Evolutionary conservation across 2,113 vertebrate species (phyloP).

Genomic region (Stigmatopora argus): DNA sequence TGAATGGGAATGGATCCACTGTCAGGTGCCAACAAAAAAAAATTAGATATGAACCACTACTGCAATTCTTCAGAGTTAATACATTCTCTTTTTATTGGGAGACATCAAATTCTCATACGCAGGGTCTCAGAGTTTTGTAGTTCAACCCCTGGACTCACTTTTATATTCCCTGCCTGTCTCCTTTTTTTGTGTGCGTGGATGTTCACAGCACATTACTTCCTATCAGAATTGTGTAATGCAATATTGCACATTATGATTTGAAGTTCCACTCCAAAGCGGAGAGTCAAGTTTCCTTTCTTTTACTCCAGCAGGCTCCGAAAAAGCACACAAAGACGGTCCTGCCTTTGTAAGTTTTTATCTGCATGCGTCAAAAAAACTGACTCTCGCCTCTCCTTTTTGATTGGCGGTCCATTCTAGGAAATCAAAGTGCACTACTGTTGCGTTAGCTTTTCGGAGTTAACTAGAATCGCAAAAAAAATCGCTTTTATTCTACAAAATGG

Average conservation of each 20-base stretch:
- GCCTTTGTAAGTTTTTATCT: background rate
- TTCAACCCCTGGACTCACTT: background rate
- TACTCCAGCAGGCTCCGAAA: background rate
- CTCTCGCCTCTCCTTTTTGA: background rate
- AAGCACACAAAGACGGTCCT: background rate
- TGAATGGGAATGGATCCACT: background rate
- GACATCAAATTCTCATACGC: background rate
- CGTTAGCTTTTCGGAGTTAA: background rate
- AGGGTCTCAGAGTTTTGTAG: background rate
- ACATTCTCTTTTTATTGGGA: background rate
- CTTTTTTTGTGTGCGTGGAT: too few species aligned
- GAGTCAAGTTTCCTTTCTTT: background rate
- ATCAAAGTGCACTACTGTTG: background rate
- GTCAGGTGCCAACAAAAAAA: too few species aligned
- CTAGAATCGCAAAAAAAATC: background rate
- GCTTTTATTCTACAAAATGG: background rate
- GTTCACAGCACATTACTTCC: background rate
- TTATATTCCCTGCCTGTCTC: background rate
- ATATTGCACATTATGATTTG: background rate
- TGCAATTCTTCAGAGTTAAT: background rate
- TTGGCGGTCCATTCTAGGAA: background rate
- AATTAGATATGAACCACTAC: too few species aligned
- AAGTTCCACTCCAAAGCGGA: background rate
- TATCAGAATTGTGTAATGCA: constrained; percentile 1
- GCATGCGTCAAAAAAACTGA: background rate